Base-by-base conservation (phyloP, 2,888 invertebrate species). In the Megalurothrips usitatus region DNA sequence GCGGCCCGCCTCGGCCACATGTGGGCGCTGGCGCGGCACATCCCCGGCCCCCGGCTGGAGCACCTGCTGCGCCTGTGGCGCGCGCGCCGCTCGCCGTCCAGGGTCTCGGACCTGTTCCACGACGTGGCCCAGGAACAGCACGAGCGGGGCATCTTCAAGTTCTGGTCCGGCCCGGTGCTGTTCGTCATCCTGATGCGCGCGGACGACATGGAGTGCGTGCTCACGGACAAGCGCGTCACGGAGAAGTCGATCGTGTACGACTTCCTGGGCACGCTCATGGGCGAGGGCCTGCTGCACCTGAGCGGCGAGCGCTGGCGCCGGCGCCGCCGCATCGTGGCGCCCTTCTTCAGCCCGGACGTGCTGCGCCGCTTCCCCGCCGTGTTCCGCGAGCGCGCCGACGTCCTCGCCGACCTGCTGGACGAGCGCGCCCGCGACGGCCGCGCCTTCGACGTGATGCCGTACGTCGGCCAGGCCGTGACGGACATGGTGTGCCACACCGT, bases 401-500 rank as follows among this genome's bases (percentile, higher is more conserved):
- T 75, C 23, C 68, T 75, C 11, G 68, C 26, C 23, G 3, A 26
- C 68, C 68, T 75, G 68, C 68, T 23, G 68, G 68, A 23, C 23
- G 68, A 23, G 68, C 68, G 12, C 23, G 23, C 68, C 68, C 23
- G 26, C 26, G 68, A 10, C 10, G 68, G 68, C 34, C 58, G 58
- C 58, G 17, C 58, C 58, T 17, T 58, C 58, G n/a, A 58, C 58
- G 58, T 58, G 58, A 17, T 58, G 58, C 58, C 58, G 58, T 58
- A 75, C 26, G 68, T 26, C 8, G 68, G 68, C 68, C 68, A 75
- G 68, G 68, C 68, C 68, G 23, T 75, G 23, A 75, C 68, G 23
- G 68, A 75, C 23, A 75, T 75, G 68, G 68, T 75, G 68, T 75
- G 68, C 68, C 68, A 75, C 68, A 75, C 68, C 68, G 68, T 75